Evolutionary conservation across 2,888 invertebrate genomes (phyloP).

Genomic region (Meghimatium bilineatum): DNA sequence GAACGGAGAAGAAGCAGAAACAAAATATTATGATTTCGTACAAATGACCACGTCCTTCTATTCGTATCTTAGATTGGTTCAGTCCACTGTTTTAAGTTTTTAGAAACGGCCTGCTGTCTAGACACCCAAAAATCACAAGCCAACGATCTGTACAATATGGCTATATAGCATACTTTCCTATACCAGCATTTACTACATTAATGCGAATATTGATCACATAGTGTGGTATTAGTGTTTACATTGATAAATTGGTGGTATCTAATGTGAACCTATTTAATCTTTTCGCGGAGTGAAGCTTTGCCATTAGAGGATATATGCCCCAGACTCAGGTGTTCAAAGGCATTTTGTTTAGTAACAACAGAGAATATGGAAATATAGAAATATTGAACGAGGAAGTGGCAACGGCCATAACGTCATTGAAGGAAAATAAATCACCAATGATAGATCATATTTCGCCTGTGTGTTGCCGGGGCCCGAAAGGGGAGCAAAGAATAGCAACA

Average conservation of each 20-base stretch:
- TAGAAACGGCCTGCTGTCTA: background rate
- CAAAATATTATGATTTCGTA: too few species aligned
- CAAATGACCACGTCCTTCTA: background rate
- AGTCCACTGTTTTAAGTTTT: background rate
- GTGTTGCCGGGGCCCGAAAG: too few species aligned
- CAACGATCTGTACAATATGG: background rate
- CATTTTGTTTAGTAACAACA: too few species aligned
- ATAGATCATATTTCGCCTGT: too few species aligned
- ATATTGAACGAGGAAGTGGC: too few species aligned
- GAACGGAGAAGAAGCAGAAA: too few species aligned
- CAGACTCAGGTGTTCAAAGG: too few species aligned
- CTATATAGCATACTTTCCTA: background rate
- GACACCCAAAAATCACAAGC: slow-evolving; percentile 7
- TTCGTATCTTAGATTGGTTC: background rate
- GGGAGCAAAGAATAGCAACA: too few species aligned
- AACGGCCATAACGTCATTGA: too few species aligned
- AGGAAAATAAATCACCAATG: too few species aligned
- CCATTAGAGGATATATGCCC: background rate
- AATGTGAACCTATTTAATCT: background rate
- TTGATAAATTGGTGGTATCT: slow-evolving; percentile 7
- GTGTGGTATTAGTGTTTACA: slow-evolving; percentile 14
- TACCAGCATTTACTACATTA: slow-evolving; percentile 11
- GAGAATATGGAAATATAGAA: too few species aligned
- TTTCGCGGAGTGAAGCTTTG: background rate
- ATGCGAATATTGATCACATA: slow-evolving; percentile 9